A percentile compares a stretch with the other conserved stretches of the same genome.
Conservation (phyloP, 37 sponge, comb jelly and placozoan species). For the Axinella damicornis region DNA sequence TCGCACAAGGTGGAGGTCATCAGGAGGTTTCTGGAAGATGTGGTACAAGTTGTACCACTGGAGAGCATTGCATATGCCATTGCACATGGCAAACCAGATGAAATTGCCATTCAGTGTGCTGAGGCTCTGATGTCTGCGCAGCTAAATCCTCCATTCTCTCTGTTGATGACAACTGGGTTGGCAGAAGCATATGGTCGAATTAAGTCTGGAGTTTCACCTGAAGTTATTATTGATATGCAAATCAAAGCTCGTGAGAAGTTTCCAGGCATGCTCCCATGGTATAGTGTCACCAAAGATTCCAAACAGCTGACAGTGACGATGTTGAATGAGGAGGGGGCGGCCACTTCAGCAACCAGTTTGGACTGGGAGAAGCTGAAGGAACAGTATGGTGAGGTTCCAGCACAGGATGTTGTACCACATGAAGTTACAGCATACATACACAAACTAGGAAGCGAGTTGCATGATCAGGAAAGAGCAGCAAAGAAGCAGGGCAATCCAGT, state of each 20-base stretch:
- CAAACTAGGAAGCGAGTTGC: not conserved
- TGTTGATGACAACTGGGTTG: not conserved
- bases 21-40: slow-evolving; percentile 41
- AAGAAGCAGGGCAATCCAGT: no score
- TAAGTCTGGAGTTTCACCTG: not conserved
- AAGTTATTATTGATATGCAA: not conserved
- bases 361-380: no score
- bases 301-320: no score
- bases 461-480: not conserved
- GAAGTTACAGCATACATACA: no score
- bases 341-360: no score
- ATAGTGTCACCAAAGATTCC: no score
- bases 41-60: slow-evolving; percentile 46
- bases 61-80: slow-evolving; percentile 58
- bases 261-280: no score
- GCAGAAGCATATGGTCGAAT: not conserved
- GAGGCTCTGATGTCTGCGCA: slow-evolving; percentile 11
- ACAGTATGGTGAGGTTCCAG: no score
- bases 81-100: slow-evolving; percentile 23
- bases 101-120: slow-evolving; percentile 29
- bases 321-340: no score
- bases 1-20: slow-evolving; percentile 17
- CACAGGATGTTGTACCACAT: no score
- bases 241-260: no score
- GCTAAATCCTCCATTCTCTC: not conserved